Evolutionary conservation across 2,888 invertebrate species (phyloP).

Genomic region (Drosophila emarginata): DNA sequence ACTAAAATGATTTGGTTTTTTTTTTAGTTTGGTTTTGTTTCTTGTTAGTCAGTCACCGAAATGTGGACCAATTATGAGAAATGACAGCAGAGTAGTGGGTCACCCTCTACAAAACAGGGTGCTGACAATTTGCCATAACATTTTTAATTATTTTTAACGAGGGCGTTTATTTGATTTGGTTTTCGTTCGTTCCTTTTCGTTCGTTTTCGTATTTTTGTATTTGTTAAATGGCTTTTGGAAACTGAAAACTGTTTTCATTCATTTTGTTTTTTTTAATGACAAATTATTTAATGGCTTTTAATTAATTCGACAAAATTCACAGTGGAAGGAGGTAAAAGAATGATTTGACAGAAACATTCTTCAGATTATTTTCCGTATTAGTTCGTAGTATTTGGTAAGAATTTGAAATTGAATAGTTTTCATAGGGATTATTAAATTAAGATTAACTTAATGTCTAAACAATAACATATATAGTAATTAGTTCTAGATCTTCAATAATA

Average conservation of each 20-base stretch:
- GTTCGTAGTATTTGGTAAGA: neutral
- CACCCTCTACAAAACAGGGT: constrained; percentile 37
- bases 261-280: constrained; percentile 55
- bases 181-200: constrained; percentile 17
- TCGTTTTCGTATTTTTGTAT: neutral
- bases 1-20: constrained; percentile 61
- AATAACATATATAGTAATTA: no score
- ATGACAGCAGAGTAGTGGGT: constrained; percentile 49
- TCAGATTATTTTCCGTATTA: neutral
- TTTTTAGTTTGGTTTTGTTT: constrained; percentile 9
- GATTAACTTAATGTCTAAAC: no score
- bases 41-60: constrained; percentile 54
- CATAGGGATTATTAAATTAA: neutral
- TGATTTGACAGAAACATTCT: constrained; percentile 55
- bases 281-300: constrained; percentile 73
- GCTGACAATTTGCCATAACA: constrained; percentile 75
- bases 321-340: constrained; percentile 20
- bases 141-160: constrained; percentile 73
- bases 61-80: constrained; percentile 64
- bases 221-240: constrained; percentile 17
- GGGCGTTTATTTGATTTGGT: constrained; percentile 72
- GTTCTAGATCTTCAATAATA: no score
- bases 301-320: constrained; percentile 58
- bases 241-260: constrained; percentile 49
- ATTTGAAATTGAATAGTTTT: neutral